Base-by-base conservation (phyloP, 2,797 vertebrate genomes). In the Anomalospiza imberbis region DNA sequence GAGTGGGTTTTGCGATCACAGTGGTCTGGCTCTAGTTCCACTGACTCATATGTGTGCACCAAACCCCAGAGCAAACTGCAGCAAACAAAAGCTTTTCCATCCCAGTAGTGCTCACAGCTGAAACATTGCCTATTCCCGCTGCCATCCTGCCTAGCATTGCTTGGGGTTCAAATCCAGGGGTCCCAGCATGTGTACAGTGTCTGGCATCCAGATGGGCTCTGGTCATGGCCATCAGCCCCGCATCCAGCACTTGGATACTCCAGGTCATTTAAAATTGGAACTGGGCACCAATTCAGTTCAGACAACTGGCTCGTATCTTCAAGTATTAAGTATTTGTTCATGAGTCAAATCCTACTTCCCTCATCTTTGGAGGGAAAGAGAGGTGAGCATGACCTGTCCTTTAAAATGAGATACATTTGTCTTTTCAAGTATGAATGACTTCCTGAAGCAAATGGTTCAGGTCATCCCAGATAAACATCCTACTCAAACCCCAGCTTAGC, bases 391-490 rank as follows among this genome's bases (percentile, higher is more conserved):
- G 54, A 58, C 36, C 45, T 36, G 17, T 63, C 53, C 62, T 87
- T 68, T 71, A 67, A 26, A 13, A 74, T 2, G 29, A 91, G 10
- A 84, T 22, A 38, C 9, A 50, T 63, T 71, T 89, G 45, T 61
- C 68, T 80, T 76, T 67, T 89, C 61, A 72, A 73, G 45, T 67
- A 42, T 34, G 25, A 85, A 87, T 65, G 65, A 71, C 12, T 80
- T 92, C 85, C 65, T 53, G 65, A 92, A 82, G 44, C 55, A 94
- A 93, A 67, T 5, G 13, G 65, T 40, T 61, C 85, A 78, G 76
- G 76, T 94, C 76, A 91, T 32, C 44, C 28, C 13, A 77, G 50
- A 80, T 80, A 65, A 91, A 77, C 58, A 88, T 40, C 42, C 60
- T 17, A 80, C 34, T 45, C 25, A 83, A 92, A 85, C 31, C 34